Evolutionary conservation across 2,113 vertebrate species (phyloP), one percentile per base, ranked within the genome.

Genomic region (Etia nguti): DNA sequence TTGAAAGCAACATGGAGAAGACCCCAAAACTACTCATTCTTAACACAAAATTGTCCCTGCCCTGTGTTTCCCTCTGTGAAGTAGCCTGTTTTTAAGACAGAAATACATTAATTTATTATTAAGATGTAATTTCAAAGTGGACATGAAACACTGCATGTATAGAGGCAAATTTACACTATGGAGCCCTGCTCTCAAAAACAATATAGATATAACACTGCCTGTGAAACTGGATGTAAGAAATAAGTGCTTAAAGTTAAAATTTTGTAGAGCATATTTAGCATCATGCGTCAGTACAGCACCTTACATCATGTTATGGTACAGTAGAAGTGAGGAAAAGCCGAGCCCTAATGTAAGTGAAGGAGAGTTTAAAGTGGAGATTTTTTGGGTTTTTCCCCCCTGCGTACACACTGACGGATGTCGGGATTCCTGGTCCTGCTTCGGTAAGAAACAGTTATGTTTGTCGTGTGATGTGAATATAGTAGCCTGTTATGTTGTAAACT

Each of bases 301-400:
- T 29, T 29, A 29, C 29, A 29, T 31, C 31, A 31, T 31, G 31
- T 31, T 31, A 6, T 31, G 31, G 31, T 31, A 31, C 31, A 31
- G 31, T 31, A 31, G 4, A 31, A 5, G 31, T 31, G 31, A 31
- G 5, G 31, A 31, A 31, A 31, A 31, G 31, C 31, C 31, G 4
- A 56, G 11, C 0, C 54, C 54, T 24, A 0, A 56, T 56, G 11
- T 56, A 56, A 24, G 54, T 56, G 55, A 56, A 56, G 0, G 22
- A 56, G 11, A 56, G 22, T 56, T 56, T 56, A 24, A 56, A 56
- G 54, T 56, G 22, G 54, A 56, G 11, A 24, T 56, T 56, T 56
- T 56, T 56, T 24, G 7, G 5, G 12, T 12, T 24, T 6, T 1
- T 10, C 54, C 54, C 5, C 54, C 22, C 10, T 1, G 3, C 24